These are phyloP conservation scores for Ditula angustiorana DNA, from an alignment of 2,888 invertebrate genomes.

Conservation along the genomic window DNA sequence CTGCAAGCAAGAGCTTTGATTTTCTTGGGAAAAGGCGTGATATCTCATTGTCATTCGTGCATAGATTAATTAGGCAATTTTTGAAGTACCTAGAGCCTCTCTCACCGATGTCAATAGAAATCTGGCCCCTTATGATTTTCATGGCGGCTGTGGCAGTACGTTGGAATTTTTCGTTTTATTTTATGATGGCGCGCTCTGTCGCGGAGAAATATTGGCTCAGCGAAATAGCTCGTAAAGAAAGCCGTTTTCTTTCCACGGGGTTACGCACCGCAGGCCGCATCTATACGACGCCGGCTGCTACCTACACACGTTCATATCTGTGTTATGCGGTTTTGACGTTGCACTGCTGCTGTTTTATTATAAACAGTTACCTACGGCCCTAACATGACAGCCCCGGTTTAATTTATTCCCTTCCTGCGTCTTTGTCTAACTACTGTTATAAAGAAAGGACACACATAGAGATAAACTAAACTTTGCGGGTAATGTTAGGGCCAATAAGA, in stretches of 20 bases:
- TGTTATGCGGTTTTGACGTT: slow-evolving; percentile 3
- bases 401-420: too few relatives aligned
- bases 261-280: slow-evolving; percentile 81
- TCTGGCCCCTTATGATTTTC: slow-evolving; percentile 82
- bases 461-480: too few relatives aligned
- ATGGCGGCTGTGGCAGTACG: slow-evolving; percentile 75
- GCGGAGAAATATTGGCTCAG: slow-evolving; percentile 85
- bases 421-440: too few relatives aligned
- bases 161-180: slow-evolving; percentile 86
- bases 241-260: slow-evolving; percentile 80
- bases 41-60: slow-evolving; percentile 1
- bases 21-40: not conserved
- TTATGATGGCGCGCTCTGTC: slow-evolving; percentile 85
- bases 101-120: slow-evolving; percentile 76
- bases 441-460: too few relatives aligned
- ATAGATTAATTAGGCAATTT: slow-evolving; percentile 42
- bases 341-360: not conserved
- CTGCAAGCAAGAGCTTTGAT: not conserved
- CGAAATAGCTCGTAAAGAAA: slow-evolving; percentile 85
- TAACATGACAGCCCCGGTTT: not conserved
- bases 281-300: slow-evolving; percentile 61
- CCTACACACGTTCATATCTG: not conserved
- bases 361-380: not conserved
- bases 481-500: too few relatives aligned
- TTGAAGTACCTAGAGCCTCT: slow-evolving; percentile 60